phyloP scores from a whole-genome alignment of 2,888 invertebrate genomes.

The Copidosoma aretas region DNA sequence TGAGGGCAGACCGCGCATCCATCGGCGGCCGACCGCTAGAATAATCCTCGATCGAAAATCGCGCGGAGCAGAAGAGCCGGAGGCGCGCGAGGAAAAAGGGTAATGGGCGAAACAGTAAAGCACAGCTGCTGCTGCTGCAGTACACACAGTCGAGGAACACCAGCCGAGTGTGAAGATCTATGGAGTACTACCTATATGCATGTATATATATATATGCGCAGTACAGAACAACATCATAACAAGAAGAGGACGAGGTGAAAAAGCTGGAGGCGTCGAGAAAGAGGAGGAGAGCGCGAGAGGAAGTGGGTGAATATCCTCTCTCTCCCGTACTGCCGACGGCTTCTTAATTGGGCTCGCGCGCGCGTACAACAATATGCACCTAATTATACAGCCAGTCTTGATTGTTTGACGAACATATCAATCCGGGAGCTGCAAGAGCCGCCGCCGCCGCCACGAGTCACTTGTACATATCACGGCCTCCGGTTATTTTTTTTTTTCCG shows the following conservation, averaged over 20 bases:
- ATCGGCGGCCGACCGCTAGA: no score
- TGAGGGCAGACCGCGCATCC: no score
- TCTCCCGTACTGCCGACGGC: conserved; percentile 11
- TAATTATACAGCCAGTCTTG: conserved; percentile 34
- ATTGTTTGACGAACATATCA: conserved; percentile 31
- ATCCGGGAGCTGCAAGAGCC: not conserved
- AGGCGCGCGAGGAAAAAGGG: conserved; percentile 1
- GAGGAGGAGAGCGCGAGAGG: not conserved
- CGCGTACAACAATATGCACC: not conserved
- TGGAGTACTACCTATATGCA: no score
- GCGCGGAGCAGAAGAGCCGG: not conserved
- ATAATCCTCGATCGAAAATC: no score
- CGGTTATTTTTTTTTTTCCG: not conserved
- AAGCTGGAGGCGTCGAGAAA: not conserved
- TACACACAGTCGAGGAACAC: not conserved
- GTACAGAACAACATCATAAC: no score
- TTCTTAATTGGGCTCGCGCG: conserved; percentile 28
- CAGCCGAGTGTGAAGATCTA: no score
- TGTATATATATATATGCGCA: no score
- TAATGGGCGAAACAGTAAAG: conserved; percentile 14
- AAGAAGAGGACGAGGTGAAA: no score
- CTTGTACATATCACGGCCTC: no score
- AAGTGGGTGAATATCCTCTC: conserved; percentile 11
- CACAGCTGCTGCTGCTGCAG: not conserved
- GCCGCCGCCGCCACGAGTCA: no score